Evolutionary conservation across 1,140 invertebrate species (phyloP).

Genomic region (Heterodera carotae): DNA sequence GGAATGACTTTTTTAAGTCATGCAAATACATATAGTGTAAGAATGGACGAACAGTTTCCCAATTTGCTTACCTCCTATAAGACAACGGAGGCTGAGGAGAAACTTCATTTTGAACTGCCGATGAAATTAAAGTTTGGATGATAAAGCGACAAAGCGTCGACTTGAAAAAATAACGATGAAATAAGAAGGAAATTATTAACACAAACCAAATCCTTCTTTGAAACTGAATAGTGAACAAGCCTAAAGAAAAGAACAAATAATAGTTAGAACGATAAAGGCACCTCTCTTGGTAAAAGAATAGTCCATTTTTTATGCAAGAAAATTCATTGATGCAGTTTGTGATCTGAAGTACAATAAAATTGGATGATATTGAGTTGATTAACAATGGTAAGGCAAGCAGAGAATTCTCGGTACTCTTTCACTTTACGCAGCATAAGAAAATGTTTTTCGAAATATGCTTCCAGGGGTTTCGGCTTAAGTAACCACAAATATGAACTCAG

Average conservation of each 20-base stretch:
- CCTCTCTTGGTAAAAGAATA: slow-evolving; percentile 46
- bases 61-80: slow-evolving; percentile 2
- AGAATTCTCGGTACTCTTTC: too few relatives aligned
- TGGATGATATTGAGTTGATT: too few relatives aligned
- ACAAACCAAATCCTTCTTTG: slow-evolving; percentile 7
- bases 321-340: slow-evolving; percentile 41
- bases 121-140: slow-evolving; percentile 39
- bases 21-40: too few relatives aligned
- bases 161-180: slow-evolving; percentile 7
- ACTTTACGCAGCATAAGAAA: too few relatives aligned
- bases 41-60: too few relatives aligned
- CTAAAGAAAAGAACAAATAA: slow-evolving; percentile 5
- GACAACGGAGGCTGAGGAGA: slow-evolving; percentile 13
- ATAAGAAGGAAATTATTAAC: neutral
- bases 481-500: too few relatives aligned
- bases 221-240: slow-evolving; percentile 17
- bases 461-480: too few relatives aligned
- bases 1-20: too few relatives aligned
- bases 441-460: too few relatives aligned
- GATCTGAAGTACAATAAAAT: too few relatives aligned
- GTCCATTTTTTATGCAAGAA: slow-evolving; percentile 30
- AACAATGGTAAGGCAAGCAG: too few relatives aligned
- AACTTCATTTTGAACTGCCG: slow-evolving; percentile 39
- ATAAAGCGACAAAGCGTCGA: slow-evolving; percentile 35
- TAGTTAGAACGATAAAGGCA: neutral